phyloP scores from a whole-genome alignment of 2,888 invertebrate species.

The Temnothorax ravouxi region DNA sequence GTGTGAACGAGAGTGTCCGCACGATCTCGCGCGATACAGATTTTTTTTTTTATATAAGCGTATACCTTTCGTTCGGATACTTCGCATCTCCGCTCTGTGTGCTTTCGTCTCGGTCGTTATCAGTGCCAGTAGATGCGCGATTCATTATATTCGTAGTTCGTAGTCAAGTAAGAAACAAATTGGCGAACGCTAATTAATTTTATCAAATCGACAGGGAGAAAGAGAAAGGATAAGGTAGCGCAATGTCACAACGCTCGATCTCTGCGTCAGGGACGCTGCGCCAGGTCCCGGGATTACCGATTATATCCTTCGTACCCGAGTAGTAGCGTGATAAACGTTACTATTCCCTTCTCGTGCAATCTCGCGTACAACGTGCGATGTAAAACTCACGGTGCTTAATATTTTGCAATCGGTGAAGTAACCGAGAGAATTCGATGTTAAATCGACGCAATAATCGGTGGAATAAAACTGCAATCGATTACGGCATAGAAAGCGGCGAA shows the following conservation, averaged over 20 bases:
- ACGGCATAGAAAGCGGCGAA: constrained; percentile 19
- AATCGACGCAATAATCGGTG: constrained; percentile 41
- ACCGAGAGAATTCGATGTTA: constrained; percentile 14
- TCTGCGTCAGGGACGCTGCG: constrained; percentile 20
- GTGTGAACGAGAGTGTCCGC: constrained; percentile 44
- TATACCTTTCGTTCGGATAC: constrained; percentile 43
- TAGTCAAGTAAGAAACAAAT: constrained; percentile 39
- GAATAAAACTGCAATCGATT: constrained; percentile 27
- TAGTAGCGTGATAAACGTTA: constrained; percentile 24
- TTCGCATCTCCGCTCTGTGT: constrained; percentile 47
- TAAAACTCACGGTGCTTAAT: constrained; percentile 45
- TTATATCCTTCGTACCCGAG: constrained; percentile 34
- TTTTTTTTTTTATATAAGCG: constrained; percentile 25
- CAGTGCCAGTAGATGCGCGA: constrained; percentile 55
- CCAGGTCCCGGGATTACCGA: constrained; percentile 14
- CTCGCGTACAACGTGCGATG: constrained; percentile 38
- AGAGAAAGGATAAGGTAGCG: constrained; percentile 1
- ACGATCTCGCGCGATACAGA: constrained; percentile 45
- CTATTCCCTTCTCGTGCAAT: constrained; percentile 46
- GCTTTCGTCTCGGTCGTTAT: constrained; percentile 55
- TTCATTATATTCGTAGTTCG: constrained; percentile 43
- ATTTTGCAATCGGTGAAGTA: constrained; percentile 41
- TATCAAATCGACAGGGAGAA: not conserved
- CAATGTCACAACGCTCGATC: constrained; percentile 54
- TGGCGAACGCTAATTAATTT: constrained; percentile 32